These are phyloP conservation scores for Heterodera schachtii DNA, from an alignment of 1,140 invertebrate genomes.

Conservation along the genomic window DNA sequence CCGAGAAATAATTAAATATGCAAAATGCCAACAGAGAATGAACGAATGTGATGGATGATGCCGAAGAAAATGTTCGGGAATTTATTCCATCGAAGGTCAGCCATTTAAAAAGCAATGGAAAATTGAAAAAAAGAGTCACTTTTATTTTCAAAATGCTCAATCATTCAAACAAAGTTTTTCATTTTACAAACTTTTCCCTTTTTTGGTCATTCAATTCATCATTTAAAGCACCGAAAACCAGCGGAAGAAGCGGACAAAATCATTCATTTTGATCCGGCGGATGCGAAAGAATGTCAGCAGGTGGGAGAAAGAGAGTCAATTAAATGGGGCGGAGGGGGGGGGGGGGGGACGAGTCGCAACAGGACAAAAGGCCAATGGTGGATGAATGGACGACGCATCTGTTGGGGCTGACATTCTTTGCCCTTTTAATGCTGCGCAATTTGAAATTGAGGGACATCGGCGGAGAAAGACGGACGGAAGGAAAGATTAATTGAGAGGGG, in stretches of 20 bases:
- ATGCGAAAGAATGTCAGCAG: not conserved
- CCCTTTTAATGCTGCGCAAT: slow-evolving; percentile 1
- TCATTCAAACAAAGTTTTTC: no score
- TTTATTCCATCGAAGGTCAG: no score
- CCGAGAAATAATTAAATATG: not conserved
- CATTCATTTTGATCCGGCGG: not conserved
- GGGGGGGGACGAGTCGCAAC: not conserved
- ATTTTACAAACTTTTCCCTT: no score
- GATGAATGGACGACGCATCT: not conserved
- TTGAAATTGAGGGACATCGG: not conserved
- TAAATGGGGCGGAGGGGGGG: not conserved
- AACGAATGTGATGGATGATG: not conserved
- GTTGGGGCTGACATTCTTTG: not conserved
- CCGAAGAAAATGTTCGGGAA: not conserved
- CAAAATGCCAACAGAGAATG: not conserved
- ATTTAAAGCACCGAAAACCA: not conserved
- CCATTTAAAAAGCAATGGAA: no score
- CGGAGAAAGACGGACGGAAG: no score
- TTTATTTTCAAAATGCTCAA: no score
- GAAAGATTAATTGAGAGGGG: not conserved
- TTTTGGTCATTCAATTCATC: no score
- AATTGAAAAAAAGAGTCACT: no score
- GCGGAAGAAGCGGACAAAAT: not conserved
- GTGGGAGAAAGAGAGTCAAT: not conserved
- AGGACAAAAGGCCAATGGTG: not conserved